phyloP scores from a whole-genome alignment of 30 jellyfish, hydroid and myxozoan genomes.

The Aurelia sp. region DNA sequence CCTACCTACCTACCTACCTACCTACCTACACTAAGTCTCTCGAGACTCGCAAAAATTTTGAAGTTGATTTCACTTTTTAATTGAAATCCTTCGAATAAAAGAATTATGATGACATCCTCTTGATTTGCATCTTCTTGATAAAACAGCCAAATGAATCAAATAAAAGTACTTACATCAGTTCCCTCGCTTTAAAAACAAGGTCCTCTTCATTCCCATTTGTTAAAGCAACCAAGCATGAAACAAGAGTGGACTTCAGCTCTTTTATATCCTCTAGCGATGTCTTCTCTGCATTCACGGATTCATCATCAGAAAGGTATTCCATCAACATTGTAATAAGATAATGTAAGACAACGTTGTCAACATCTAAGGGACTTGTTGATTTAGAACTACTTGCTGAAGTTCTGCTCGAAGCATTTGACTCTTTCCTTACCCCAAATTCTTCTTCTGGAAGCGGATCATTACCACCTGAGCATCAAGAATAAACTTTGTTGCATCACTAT shows the following conservation, averaged over 20 bases:
- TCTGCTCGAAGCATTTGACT: slow-evolving; percentile 17
- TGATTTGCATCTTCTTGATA: too few relatives aligned
- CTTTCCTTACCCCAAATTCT: slow-evolving; percentile 5
- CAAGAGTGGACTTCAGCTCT: slow-evolving; percentile 24
- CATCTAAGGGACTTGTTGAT: slow-evolving; percentile 15
- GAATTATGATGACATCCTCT: too few relatives aligned
- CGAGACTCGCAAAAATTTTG: too few relatives aligned
- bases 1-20: too few relatives aligned
- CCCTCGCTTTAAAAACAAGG: slow-evolving; percentile 34
- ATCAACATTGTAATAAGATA: slow-evolving; percentile 11
- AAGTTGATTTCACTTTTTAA: too few relatives aligned
- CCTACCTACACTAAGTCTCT: too few relatives aligned
- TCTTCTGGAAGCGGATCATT: slow-evolving; percentile 25
- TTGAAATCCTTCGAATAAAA: too few relatives aligned
- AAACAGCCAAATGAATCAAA: too few relatives aligned
- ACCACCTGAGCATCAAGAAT: too few relatives aligned
- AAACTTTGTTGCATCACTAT: too few relatives aligned
- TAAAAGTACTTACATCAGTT: slow-evolving; percentile 13
- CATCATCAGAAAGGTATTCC: slow-evolving; percentile 43
- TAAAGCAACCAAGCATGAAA: slow-evolving; percentile 30
- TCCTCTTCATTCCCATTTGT: slow-evolving; percentile 47
- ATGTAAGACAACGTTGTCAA: slow-evolving; percentile 50
- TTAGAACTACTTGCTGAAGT: slow-evolving; percentile 27
- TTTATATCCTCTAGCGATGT: slow-evolving; percentile 33
- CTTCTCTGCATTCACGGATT: slow-evolving; percentile 35